These are phyloP conservation scores for Eupithecia vulgata DNA, from an alignment of 2,888 invertebrate genomes.

Conservation along the genomic window DNA sequence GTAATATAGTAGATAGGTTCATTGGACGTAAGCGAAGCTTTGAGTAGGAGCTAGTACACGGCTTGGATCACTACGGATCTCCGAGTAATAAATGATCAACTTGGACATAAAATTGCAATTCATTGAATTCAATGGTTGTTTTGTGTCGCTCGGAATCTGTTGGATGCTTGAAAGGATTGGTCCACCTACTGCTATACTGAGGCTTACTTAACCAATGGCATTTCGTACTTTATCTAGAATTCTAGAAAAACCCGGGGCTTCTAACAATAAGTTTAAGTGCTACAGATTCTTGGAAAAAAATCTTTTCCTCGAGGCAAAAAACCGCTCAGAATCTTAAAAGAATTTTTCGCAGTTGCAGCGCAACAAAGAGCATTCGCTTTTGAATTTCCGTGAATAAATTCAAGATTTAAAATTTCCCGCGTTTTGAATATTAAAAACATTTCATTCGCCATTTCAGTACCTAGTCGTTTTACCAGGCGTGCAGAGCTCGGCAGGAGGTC, in stretches of 20 bases:
- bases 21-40: not conserved
- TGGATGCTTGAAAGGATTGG: conserved; percentile 5
- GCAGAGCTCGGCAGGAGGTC: conserved; percentile 65
- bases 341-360: conserved; percentile 29
- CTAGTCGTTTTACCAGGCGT: conserved; percentile 67
- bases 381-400: conserved; percentile 55
- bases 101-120: conserved; percentile 2
- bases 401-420: conserved; percentile 58
- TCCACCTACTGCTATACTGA: not conserved
- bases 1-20: too few species aligned
- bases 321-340: conserved; percentile 17
- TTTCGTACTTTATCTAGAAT: not conserved
- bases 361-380: conserved; percentile 45
- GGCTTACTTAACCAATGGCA: conserved; percentile 5
- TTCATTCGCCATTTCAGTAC: conserved; percentile 70
- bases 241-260: not conserved
- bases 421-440: conserved; percentile 67
- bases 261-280: conserved; percentile 8
- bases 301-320: conserved; percentile 12
- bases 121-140: conserved; percentile 1
- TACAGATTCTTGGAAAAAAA: not conserved
- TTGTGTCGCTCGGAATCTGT: conserved; percentile 2
- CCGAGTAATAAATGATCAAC: not conserved
- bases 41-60: not conserved
- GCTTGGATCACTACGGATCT: not conserved